A percentile compares a stretch with the other conserved stretches of the same genome.
Evolutionary conservation across 1,140 invertebrate genomes (phyloP).

Genomic region (Chrysopa pallens): DNA sequence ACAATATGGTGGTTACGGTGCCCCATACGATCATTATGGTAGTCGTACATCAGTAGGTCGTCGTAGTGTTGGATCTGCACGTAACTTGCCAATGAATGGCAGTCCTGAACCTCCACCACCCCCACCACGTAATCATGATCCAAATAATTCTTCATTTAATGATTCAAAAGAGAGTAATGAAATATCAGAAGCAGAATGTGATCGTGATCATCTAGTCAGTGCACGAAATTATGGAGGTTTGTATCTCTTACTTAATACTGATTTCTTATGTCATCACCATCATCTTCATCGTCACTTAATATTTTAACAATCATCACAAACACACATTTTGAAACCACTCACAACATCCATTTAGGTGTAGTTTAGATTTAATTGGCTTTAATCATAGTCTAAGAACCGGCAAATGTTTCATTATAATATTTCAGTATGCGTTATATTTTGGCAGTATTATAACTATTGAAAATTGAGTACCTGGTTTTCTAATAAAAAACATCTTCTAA

Average conservation of each 20-base stretch:
- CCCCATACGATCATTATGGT: conserved; percentile 72
- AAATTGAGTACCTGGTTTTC: no score
- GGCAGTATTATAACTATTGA: no score
- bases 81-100: conserved; percentile 41
- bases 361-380: no score
- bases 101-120: conserved; percentile 72
- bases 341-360: no score
- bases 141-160: conserved; percentile 52
- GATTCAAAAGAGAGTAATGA: conserved; percentile 85
- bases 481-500: no score
- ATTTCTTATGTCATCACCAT: no score
- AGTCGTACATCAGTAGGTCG: conserved; percentile 46
- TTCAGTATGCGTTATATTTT: no score
- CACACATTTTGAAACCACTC: no score
- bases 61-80: conserved; percentile 38
- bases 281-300: no score
- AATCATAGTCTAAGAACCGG: no score
- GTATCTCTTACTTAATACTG: conserved; percentile 12
- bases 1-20: conserved; percentile 62
- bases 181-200: conserved; percentile 83
- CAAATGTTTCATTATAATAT: no score
- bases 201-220: conserved; percentile 56
- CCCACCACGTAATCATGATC: conserved; percentile 53
- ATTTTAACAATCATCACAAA: no score
- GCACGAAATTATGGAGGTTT: conserved; percentile 52